Conservation (phyloP, 2,888 invertebrate species). For the Mimachlamys varia region DNA sequence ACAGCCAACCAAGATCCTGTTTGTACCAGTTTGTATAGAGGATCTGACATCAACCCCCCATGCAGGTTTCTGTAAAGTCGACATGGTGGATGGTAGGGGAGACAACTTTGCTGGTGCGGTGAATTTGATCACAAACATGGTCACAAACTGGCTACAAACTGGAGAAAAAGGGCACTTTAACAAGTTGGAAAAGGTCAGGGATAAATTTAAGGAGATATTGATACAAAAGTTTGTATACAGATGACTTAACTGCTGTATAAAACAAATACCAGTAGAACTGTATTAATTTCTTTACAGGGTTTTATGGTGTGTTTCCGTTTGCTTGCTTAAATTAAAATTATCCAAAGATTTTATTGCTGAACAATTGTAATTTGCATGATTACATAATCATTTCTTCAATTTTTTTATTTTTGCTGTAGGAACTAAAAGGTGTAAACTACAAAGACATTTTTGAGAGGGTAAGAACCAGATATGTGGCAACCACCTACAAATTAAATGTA, state of each 20-base stretch:
- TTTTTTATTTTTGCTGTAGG: not conserved
- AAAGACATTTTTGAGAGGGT: not conserved
- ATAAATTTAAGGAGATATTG: not conserved
- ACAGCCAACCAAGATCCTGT: constrained; percentile 51
- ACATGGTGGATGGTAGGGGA: constrained; percentile 56
- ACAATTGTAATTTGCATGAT: not conserved
- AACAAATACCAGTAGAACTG: no score
- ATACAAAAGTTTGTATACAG: no score
- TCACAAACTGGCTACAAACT: constrained; percentile 49
- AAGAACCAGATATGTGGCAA: not conserved
- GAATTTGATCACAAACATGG: constrained; percentile 45
- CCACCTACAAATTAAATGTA: not conserved
- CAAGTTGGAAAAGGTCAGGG: not conserved
- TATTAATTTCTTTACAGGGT: no score
- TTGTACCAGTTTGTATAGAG: constrained; percentile 67
- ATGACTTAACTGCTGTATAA: no score
- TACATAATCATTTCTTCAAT: no score
- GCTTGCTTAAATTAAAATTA: no score
- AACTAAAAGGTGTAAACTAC: not conserved
- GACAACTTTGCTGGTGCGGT: constrained; percentile 49
- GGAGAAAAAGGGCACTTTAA: not conserved
- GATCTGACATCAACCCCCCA: constrained; percentile 55
- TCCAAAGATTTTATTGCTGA: no score
- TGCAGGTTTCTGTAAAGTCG: constrained; percentile 51
- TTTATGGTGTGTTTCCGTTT: no score